Evolutionary conservation across 2,113 vertebrate genomes (phyloP), one percentile per base, ranked within the genome.

Genomic region (Corynorhinus townsendii): DNA sequence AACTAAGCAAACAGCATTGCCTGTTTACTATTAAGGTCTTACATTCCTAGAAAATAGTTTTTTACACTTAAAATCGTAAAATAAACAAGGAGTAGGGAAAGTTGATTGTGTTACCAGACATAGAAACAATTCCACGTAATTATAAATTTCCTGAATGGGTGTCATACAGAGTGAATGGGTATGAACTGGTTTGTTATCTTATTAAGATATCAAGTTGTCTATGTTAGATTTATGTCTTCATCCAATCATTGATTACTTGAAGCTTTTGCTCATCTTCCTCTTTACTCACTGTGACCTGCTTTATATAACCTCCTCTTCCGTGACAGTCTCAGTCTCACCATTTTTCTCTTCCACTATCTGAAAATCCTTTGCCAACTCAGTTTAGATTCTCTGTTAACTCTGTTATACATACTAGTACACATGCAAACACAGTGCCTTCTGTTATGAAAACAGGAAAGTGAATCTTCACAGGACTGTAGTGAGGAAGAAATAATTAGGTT

Each of bases 11-110:
- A 93, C 17, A n/a, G 30, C 43, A 64, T 75, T 86, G 71, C 33
- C 30, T 93, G 10, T 52, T 80, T 92, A 28, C 59, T 40, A 54
- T 80, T 68, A 49, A 68, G 7, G 52, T 64, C 72, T 94, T 90
- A 75, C 28, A n/a, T 88, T 90, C 52, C 71, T 86, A 90, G 75
- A 84, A 95, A 96, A 71, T 19, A 80, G 71, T 83, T 11, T 35
- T 79, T 3, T 56, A 64, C 7, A 72, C 40, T 90, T 85, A 84
- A 84, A 91, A 66, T 84, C 77, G 28, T 28, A 79, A 96, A 88
- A 82, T 93, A 69, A 86, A 52, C 14, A 33, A 82, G 71, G 28
- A 45, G 10, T 43, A 16, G 52, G 49, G 24, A 86, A 86, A 81
- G 69, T 59, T 73, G 64, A 72, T 62, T 62, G 22, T 93, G 16